Conservation (phyloP, 1,140 invertebrate species). For the Drosophila nasuta region DNA sequence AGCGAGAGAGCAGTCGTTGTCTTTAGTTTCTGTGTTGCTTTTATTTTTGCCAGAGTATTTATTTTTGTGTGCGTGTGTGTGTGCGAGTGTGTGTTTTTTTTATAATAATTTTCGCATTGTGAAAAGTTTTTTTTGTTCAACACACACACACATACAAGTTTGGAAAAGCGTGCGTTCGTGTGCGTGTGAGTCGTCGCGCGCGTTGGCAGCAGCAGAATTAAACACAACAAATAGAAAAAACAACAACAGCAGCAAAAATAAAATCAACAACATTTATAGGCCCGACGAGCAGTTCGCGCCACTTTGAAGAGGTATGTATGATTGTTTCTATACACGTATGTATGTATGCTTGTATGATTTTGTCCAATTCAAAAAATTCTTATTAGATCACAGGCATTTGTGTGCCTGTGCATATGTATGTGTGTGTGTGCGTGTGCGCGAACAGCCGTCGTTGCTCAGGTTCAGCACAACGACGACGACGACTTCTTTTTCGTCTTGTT, state of each 20-base stretch:
- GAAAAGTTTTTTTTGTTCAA: slow-evolving; percentile 58
- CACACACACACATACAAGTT: slow-evolving; percentile 9
- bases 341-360: slow-evolving; percentile 38
- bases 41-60: slow-evolving; percentile 52
- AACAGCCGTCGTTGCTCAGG: slow-evolving; percentile 50
- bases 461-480: slow-evolving; percentile 49
- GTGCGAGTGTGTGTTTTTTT: slow-evolving; percentile 42
- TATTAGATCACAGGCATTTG: slow-evolving; percentile 59
- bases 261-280: slow-evolving; percentile 57
- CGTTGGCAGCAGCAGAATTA: slow-evolving; percentile 47
- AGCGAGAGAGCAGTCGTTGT: slow-evolving; percentile 36
- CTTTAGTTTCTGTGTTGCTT: slow-evolving; percentile 51
- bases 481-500: slow-evolving; percentile 68
- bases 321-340: slow-evolving; percentile 4
- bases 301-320: slow-evolving; percentile 68
- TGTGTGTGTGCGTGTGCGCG: slow-evolving; percentile 27
- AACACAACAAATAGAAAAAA: slow-evolving; percentile 23
- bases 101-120: slow-evolving; percentile 60
- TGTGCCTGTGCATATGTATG: slow-evolving; percentile 14
- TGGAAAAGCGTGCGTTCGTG: slow-evolving; percentile 49
- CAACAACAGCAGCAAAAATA: slow-evolving; percentile 37
- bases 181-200: slow-evolving; percentile 38
- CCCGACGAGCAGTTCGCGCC: slow-evolving; percentile 69
- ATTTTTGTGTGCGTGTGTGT: slow-evolving; percentile 36
- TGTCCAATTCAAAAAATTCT: slow-evolving; percentile 53